These are phyloP conservation scores for Calliopum simillimum DNA, from an alignment of 2,888 invertebrate species.

Conservation along the genomic window DNA sequence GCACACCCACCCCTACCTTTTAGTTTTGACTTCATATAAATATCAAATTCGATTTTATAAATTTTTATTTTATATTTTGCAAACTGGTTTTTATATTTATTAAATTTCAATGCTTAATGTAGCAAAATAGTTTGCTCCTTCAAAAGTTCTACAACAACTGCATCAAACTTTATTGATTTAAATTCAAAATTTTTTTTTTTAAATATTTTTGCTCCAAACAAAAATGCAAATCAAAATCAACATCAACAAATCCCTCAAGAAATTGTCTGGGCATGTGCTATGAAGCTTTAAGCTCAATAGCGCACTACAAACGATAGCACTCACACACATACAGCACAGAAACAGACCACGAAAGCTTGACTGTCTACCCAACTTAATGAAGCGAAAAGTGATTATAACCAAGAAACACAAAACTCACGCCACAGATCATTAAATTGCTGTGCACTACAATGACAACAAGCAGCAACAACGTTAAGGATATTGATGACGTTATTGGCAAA, in stretches of 20 bases:
- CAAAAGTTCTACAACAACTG: not conserved
- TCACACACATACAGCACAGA: not conserved
- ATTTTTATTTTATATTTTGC: too few species aligned
- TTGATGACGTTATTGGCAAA: conserved; percentile 38
- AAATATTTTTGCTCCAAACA: conserved; percentile 19
- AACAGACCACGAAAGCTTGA: not conserved
- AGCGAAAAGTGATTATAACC: conserved; percentile 50
- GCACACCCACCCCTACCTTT: too few species aligned
- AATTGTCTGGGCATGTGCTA: conserved; percentile 30
- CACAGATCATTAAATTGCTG: conserved; percentile 49
- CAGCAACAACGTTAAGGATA: conserved; percentile 11
- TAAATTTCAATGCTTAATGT: not conserved
- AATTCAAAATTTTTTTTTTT: not conserved
- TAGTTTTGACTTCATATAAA: too few species aligned
- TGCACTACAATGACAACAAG: conserved; percentile 17
- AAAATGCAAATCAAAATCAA: conserved; percentile 37
- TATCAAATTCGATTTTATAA: too few species aligned
- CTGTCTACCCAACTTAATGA: conserved; percentile 44
- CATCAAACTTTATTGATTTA: conserved; percentile 3
- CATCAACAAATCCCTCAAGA: conserved; percentile 37
- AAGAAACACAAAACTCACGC: conserved; percentile 47
- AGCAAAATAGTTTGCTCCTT: too few species aligned
- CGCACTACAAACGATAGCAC: not conserved
- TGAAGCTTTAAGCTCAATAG: not conserved
- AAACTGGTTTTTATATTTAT: not conserved